Conservation (phyloP, 2,113 vertebrate genomes). For the Sinocyclocheilus grahami region DNA sequence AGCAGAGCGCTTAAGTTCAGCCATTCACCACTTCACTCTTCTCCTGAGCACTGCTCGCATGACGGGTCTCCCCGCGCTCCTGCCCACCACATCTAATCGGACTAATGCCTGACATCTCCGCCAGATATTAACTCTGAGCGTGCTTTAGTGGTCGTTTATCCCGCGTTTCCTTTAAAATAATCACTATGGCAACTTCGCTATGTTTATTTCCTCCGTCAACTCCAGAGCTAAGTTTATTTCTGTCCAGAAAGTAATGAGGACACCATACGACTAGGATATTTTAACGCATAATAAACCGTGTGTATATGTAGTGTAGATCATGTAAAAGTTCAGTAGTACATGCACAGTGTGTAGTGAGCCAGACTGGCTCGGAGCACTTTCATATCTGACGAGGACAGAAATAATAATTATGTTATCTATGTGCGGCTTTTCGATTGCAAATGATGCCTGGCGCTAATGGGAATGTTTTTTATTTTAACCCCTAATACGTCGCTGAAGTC, state of each 20-base stretch:
- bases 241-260: neutral
- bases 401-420: slow-evolving; percentile 31
- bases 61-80: slow-evolving; percentile 73
- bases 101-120: slow-evolving; percentile 81
- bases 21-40: slow-evolving; percentile 74
- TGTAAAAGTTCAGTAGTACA: slow-evolving; percentile 26
- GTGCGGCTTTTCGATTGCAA: slow-evolving; percentile 47
- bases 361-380: slow-evolving; percentile 14
- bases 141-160: slow-evolving; percentile 76
- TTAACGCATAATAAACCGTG: neutral
- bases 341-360: slow-evolving; percentile 4
- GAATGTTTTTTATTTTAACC: slow-evolving; percentile 65
- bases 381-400: slow-evolving; percentile 29
- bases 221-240: slow-evolving; percentile 12
- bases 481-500: slow-evolving; percentile 76
- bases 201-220: slow-evolving; percentile 20
- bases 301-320: neutral
- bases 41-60: slow-evolving; percentile 68
- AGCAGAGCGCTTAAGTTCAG: slow-evolving; percentile 74
- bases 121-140: slow-evolving; percentile 77
- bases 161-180: slow-evolving; percentile 45
- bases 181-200: slow-evolving; percentile 10
- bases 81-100: slow-evolving; percentile 81
- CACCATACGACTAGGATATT: neutral
- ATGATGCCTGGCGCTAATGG: slow-evolving; percentile 53